phyloP scores from a whole-genome alignment of 2,113 vertebrate genomes.

The Carassius gibelio region DNA sequence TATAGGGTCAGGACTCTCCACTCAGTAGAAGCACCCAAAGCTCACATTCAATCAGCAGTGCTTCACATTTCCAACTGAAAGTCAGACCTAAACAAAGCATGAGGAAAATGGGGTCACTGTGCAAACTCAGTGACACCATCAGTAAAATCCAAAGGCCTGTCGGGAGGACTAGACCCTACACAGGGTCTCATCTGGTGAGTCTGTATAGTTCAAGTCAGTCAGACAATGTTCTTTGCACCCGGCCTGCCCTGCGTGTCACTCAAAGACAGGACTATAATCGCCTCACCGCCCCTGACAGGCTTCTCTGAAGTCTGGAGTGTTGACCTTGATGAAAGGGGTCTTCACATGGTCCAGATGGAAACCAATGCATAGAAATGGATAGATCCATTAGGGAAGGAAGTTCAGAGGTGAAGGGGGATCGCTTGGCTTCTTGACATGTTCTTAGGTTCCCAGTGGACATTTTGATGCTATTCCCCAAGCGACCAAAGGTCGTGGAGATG shows the following conservation, averaged over 20 bases:
- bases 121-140: constrained; percentile 11
- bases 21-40: constrained; percentile 18
- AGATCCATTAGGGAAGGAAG: constrained; percentile 50
- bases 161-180: background rate
- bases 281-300: constrained; percentile 1
- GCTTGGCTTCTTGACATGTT: background rate
- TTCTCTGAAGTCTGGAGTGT: background rate
- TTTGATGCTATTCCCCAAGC: background rate
- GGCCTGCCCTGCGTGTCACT: background rate
- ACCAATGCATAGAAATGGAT: constrained; percentile 66
- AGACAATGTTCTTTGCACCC: constrained; percentile 17
- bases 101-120: constrained; percentile 38
- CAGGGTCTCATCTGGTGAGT: constrained; percentile 23
- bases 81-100: constrained; percentile 30
- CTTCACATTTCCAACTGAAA: constrained; percentile 42
- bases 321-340: constrained; percentile 23
- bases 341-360: constrained; percentile 30
- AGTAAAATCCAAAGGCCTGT: constrained; percentile 13
- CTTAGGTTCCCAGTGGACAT: constrained; percentile 12
- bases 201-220: background rate
- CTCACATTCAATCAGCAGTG: constrained; percentile 33
- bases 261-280: constrained; percentile 18
- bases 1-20: constrained; percentile 18
- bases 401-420: constrained; percentile 46
- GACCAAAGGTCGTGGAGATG: constrained; percentile 51